phyloP scores from a whole-genome alignment of 2,888 invertebrate genomes.

The Fragum sueziense region DNA sequence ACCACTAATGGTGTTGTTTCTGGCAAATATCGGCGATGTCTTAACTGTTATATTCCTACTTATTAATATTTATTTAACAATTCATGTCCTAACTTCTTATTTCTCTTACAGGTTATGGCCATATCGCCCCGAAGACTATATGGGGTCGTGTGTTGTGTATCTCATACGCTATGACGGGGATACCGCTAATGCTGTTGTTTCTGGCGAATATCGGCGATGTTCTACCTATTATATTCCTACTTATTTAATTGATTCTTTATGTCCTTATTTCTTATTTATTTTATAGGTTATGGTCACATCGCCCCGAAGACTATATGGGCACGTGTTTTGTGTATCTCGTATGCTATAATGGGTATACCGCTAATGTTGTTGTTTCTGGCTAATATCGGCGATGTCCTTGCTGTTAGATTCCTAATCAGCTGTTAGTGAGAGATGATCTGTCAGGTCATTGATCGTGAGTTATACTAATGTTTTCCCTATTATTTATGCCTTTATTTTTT shows the following conservation, averaged over 20 bases:
- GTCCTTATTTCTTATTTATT: no score
- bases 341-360: constrained; percentile 83
- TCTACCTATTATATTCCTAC: constrained; percentile 83
- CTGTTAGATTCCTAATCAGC: constrained; percentile 84
- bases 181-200: constrained; percentile 84
- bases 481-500: no score
- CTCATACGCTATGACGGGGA: constrained; percentile 83
- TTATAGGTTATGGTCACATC: constrained; percentile 81
- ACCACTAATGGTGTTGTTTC: constrained; percentile 84
- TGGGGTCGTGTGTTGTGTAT: constrained; percentile 82
- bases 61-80: no score
- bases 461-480: no score
- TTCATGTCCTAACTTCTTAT: no score
- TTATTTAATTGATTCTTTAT: no score
- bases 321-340: constrained; percentile 81
- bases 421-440: no score
- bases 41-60: constrained; percentile 84
- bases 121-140: constrained; percentile 81
- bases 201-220: constrained; percentile 84
- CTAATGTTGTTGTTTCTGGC: constrained; percentile 84
- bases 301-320: constrained; percentile 82
- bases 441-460: no score
- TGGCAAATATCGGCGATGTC: constrained; percentile 84
- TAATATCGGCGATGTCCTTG: constrained; percentile 84
- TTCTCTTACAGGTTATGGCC: constrained; percentile 81